A percentile compares a stretch with the other conserved stretches of the same genome.
Conservation (phyloP, 2,888 invertebrate genomes). For the Pristionchus japonicus region DNA sequence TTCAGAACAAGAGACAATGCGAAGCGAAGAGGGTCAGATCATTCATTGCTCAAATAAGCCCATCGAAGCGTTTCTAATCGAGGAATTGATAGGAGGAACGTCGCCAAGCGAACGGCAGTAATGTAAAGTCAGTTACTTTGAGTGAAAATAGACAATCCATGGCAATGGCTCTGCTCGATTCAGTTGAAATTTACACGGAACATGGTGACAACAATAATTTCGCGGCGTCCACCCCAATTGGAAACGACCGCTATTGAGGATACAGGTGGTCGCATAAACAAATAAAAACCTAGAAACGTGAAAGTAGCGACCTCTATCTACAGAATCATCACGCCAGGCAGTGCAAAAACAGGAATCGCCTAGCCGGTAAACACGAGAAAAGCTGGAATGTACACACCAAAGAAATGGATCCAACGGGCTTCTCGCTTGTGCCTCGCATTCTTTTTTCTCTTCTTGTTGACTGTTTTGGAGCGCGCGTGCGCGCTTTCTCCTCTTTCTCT, state of each 20-base stretch:
- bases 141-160: no score
- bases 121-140: no score
- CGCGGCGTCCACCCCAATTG: no score
- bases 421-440: neutral
- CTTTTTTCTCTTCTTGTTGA: neutral
- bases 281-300: no score
- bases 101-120: neutral
- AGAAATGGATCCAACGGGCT: slow-evolving; percentile 13
- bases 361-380: neutral
- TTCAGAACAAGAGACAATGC: neutral
- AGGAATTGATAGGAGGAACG: neutral
- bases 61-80: neutral
- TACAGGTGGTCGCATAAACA: no score
- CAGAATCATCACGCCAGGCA: neutral
- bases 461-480: slow-evolving; percentile 20
- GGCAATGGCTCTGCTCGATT: neutral
- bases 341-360: neutral
- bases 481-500: neutral
- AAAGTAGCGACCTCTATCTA: no score
- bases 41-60: neutral
- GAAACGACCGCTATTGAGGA: no score
- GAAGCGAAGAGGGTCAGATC: neutral
- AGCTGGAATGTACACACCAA: neutral
- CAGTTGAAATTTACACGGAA: neutral
- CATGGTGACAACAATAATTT: neutral